phyloP scores from a whole-genome alignment of 2,113 vertebrate species.

The Pandion haliaetus region DNA sequence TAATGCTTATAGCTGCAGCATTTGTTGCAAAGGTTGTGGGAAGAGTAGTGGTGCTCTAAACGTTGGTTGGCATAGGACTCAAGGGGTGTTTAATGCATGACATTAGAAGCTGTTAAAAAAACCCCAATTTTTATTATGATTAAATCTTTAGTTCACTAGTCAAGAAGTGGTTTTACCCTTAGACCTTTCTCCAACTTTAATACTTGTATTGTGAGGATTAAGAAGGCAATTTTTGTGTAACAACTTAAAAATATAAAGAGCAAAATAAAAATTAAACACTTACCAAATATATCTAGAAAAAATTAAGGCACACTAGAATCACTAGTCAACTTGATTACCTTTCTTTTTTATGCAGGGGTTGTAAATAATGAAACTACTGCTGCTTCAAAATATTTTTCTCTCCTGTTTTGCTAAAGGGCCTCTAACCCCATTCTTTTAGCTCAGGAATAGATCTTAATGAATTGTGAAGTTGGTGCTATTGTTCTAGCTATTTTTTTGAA shows the following conservation, averaged over 20 bases:
- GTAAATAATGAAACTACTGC: neutral
- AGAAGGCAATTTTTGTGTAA: neutral
- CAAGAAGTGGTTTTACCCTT: neutral
- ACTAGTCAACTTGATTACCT: neutral
- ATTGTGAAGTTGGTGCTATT: neutral
- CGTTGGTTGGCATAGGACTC: neutral
- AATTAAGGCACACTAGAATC: neutral
- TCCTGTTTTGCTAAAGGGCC: neutral
- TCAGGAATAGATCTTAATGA: neutral
- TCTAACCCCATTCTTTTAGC: neutral
- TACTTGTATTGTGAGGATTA: neutral
- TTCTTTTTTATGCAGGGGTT: neutral
- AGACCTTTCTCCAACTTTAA: neutral
- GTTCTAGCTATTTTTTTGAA: neutral
- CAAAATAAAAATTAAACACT: neutral
- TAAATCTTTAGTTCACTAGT: neutral
- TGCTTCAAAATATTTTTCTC: neutral
- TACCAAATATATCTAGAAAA: neutral
- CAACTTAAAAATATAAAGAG: neutral
- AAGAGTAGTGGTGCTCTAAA: neutral
- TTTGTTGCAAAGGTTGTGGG: neutral
- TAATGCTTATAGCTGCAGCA: neutral
- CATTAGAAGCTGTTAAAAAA: neutral
- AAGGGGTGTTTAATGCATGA: neutral
- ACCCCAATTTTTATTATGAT: neutral